Evolutionary conservation across 2,797 vertebrate species (phyloP), one percentile per base, ranked within the genome.

Genomic region (Bovichtus variegatus): DNA sequence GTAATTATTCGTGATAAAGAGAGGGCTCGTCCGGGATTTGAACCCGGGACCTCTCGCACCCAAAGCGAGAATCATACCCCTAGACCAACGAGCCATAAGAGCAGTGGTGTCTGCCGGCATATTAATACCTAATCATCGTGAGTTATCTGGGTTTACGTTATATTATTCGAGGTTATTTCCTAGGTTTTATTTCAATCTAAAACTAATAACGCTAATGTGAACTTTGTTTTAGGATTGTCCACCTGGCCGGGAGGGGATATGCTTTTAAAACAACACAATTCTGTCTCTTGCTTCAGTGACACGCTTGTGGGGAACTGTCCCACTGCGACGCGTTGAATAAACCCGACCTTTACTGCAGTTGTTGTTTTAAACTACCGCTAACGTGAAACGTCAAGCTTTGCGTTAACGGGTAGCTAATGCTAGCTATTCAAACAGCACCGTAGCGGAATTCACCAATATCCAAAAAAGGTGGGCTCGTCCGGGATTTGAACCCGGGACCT

Each of bases 21-120:
- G 0, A 34, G 90, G 91, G 92, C 92, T 93, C 89, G 92, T 93
- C 92, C 89, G 92, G 89, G 91, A 92, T 91, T 93, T 91, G 89
- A 93, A 93, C 91, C 91, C 89, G 89, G 92, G 91, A 93, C 92
- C 91, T 92, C 92, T 93, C 91, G 91, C 92, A 92, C 89, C 92
- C 92, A 78, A 93, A 93, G 92, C 92, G 90, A 93, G 92, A 93
- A 92, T 91, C 92, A 93, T 92, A 92, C 92, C 91, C 92, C 92
- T 93, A 93, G 91, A 93, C 92, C 92, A 93, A 92, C 92, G 91
- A 93, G 92, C 90, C 94, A 43, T 9, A 34, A 0, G 1, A 34
- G 1, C 8, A 34, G n/a, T n/a, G n/a, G n/a, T n/a, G n/a, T n/a
- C n/a, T n/a, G n/a, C n/a, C n/a, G n/a, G n/a, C n/a, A n/a, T 0